phyloP scores from a whole-genome alignment of 2,113 vertebrate genomes.

The Mirounga angustirostris region DNA sequence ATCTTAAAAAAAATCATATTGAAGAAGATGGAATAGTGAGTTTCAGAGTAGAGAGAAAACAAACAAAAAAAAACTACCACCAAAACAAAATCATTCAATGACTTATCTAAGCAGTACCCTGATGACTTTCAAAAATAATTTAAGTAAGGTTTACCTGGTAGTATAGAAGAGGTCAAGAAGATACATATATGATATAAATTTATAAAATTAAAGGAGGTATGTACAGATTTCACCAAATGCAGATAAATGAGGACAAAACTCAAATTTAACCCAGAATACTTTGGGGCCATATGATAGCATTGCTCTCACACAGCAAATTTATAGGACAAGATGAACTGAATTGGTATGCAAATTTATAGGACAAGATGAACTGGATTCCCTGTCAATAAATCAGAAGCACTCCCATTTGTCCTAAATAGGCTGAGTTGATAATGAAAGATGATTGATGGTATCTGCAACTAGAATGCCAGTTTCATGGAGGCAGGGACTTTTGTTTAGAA shows the following conservation, averaged over 20 bases:
- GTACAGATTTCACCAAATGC: conserved; percentile 20
- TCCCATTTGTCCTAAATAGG: not conserved
- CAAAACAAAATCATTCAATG: conserved; percentile 33
- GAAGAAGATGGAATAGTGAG: not conserved
- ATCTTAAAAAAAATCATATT: not conserved
- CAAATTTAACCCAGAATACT: conserved; percentile 35
- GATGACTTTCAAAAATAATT: conserved; percentile 18
- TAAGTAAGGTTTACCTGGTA: not conserved
- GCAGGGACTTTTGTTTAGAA: not conserved
- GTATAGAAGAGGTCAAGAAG: not conserved
- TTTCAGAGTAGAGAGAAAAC: not conserved
- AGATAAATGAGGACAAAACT: not conserved
- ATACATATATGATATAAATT: not conserved
- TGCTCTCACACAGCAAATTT: conserved; percentile 26
- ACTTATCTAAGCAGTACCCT: not conserved
- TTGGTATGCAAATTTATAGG: not conserved
- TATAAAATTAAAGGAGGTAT: not conserved
- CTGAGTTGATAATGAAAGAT: not conserved
- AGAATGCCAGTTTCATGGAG: not conserved
- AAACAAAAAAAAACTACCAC: not conserved
- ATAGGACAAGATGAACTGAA: not conserved
- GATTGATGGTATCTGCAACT: not conserved
- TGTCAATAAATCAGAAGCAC: conserved; percentile 25
- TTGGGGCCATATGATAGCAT: not conserved
- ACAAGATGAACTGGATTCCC: not conserved